Percentiles rank a stretch among this genome's conserved stretches.
Conservation (phyloP, 2,888 invertebrate genomes). For the Lamellibrachia satsuma region DNA sequence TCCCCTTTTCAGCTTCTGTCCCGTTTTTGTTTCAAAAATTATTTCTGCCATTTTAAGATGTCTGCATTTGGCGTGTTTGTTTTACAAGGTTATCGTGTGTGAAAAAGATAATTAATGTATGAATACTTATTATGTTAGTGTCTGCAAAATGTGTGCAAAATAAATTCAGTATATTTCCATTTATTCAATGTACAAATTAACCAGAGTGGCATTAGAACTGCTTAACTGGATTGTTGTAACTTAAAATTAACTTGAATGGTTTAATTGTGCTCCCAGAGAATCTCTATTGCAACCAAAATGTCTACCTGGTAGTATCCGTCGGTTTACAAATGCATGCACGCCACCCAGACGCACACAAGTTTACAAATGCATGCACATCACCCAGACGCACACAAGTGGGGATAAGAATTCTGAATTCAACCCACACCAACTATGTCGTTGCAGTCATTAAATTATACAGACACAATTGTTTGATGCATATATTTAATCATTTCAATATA, state of each 20-base stretch:
- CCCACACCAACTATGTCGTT: not conserved
- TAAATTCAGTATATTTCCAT: not conserved
- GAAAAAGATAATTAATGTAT: not conserved
- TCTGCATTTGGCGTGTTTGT: not conserved
- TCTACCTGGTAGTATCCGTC: no score
- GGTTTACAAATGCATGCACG: no score
- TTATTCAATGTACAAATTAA: not conserved
- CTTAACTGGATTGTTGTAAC: not conserved
- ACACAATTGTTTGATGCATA: not conserved
- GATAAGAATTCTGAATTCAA: not conserved
- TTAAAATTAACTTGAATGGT: not conserved
- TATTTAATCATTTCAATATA: not conserved
- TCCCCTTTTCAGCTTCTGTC: no score
- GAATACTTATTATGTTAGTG: not conserved
- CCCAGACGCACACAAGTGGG: not conserved
- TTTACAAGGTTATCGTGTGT: not conserved
- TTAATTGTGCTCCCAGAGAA: not conserved
- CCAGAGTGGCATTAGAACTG: not conserved
- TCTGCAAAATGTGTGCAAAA: not conserved
- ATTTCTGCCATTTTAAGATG: no score
- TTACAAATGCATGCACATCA: no score
- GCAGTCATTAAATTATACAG: not conserved
- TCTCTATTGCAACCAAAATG: no score
- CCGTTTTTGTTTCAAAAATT: no score
- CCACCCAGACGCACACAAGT: not conserved